Evolutionary conservation across 2,113 vertebrate genomes (phyloP).

Genomic region (Suncus etruscus): DNA sequence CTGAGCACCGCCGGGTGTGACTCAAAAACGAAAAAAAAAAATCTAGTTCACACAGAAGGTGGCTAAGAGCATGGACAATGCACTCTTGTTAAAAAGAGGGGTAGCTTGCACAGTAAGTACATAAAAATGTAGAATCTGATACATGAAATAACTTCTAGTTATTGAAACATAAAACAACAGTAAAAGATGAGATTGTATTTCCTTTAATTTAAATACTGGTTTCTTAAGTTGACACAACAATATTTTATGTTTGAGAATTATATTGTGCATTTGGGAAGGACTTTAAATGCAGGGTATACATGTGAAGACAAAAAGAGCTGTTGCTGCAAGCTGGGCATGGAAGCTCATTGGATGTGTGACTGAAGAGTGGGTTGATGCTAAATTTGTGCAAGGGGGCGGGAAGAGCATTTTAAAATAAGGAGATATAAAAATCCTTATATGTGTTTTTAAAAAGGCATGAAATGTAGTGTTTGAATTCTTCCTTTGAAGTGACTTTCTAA

Average conservation of each 20-base stretch:
- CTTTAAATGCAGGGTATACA: neutral
- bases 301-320: slow-evolving; percentile 36
- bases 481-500: neutral
- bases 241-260: neutral
- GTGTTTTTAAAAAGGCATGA: slow-evolving; percentile 14
- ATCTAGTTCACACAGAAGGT: too few relatives aligned
- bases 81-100: too few relatives aligned
- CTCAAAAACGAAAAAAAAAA: too few relatives aligned
- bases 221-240: neutral
- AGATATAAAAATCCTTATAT: neutral
- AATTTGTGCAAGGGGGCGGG: neutral
- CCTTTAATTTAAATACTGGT: neutral
- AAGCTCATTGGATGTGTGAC: neutral
- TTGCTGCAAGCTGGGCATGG: neutral
- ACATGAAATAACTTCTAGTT: neutral
- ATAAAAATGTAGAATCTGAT: neutral
- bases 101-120: too few relatives aligned
- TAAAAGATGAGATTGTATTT: neutral
- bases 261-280: neutral
- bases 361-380: slow-evolving; percentile 28
- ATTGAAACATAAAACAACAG: neutral
- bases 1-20: too few relatives aligned
- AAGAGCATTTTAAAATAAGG: slow-evolving; percentile 20
- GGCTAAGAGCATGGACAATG: neutral
- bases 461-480: neutral